These are phyloP conservation scores for Brevimyrus niger DNA, from an alignment of 2,113 vertebrate species.

Conservation along the genomic window DNA sequence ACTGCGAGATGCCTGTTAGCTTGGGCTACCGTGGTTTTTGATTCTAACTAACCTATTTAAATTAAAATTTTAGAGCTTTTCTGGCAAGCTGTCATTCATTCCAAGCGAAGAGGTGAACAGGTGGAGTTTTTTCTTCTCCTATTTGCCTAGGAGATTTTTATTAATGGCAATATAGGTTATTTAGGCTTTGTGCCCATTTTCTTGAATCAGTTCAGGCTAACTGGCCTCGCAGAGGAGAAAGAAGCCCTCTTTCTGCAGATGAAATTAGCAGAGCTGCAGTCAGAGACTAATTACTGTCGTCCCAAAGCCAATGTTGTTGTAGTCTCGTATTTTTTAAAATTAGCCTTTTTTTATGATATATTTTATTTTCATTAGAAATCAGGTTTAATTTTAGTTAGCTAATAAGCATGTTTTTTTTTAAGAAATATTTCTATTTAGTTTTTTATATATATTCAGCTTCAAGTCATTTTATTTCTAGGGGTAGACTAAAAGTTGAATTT, in stretches of 20 bases:
- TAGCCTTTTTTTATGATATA: neutral
- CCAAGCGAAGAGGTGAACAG: neutral
- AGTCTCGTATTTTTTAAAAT: neutral
- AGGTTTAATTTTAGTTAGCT: neutral
- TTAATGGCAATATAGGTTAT: neutral
- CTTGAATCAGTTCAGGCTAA: neutral
- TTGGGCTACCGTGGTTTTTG: neutral
- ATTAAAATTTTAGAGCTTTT: neutral
- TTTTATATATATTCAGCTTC: neutral
- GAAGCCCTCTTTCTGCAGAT: neutral
- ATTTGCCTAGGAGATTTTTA: neutral
- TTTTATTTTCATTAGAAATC: neutral
- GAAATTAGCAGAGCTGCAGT: neutral
- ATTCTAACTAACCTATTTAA: neutral
- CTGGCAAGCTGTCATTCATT: neutral
- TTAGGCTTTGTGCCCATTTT: neutral
- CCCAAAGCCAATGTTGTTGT: neutral
- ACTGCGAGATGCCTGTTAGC: neutral
- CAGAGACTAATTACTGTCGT: neutral
- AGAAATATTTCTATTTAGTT: neutral
- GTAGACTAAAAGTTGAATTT: neutral
- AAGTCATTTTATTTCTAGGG: neutral
- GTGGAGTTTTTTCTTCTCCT: neutral
- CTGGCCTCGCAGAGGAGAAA: neutral
- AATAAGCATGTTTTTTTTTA: neutral